These are phyloP conservation scores for Pecten maximus DNA, from an alignment of 2,888 invertebrate species.

Conservation along the genomic window DNA sequence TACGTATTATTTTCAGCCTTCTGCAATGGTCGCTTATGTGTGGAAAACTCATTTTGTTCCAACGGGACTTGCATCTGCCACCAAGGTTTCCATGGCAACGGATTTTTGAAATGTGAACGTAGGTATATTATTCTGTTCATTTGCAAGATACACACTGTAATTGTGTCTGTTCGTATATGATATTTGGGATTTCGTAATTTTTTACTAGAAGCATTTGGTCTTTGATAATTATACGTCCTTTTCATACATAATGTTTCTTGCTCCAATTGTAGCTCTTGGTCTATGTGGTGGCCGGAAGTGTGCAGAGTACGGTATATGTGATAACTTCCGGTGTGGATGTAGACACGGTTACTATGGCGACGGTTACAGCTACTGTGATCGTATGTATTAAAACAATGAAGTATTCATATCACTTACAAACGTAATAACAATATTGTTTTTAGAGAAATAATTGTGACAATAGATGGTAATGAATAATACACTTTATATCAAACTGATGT, in stretches of 20 bases:
- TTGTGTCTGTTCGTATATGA: neutral
- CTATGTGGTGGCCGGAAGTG: constrained; percentile 39
- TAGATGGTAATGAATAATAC: no score
- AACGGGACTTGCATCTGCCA: constrained; percentile 36
- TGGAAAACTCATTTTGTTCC: constrained; percentile 36
- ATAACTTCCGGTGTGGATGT: constrained; percentile 38
- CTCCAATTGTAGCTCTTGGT: neutral
- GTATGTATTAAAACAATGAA: neutral
- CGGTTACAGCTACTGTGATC: constrained; percentile 33
- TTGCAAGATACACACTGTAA: neutral
- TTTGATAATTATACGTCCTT: neutral
- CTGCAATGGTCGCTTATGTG: constrained; percentile 36
- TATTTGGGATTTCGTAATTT: neutral
- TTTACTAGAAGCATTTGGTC: neutral
- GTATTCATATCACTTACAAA: no score
- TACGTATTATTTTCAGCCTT: neutral
- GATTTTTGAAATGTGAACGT: constrained; percentile 44
- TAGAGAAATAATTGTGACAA: no score
- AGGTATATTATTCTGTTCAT: neutral
- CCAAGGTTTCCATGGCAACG: constrained; percentile 44
- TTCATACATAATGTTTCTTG: neutral
- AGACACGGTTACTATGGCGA: constrained; percentile 41
- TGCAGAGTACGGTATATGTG: constrained; percentile 35
- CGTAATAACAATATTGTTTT: no score
- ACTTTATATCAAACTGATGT: no score